A percentile compares a stretch with the other conserved stretches of the same genome.
These are phyloP conservation scores for Trachymyrmex septentrionalis DNA, from an alignment of 1,140 invertebrate genomes.

Conservation along the genomic window DNA sequence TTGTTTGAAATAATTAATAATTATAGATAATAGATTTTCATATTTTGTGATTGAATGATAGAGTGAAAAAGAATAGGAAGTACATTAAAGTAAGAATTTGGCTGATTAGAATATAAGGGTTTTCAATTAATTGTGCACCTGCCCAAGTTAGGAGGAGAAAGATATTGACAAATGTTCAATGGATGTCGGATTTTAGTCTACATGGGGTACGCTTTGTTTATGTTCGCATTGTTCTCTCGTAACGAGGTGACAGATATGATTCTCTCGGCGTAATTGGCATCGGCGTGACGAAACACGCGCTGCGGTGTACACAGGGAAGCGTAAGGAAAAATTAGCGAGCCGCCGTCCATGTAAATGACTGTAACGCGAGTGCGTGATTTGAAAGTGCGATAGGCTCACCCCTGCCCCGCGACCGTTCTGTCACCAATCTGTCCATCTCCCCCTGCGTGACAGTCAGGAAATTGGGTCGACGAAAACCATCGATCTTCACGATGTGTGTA, in stretches of 20 bases:
- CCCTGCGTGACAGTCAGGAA: slow-evolving; percentile 67
- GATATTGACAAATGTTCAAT: too few species aligned
- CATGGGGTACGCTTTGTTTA: not conserved
- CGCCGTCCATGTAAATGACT: slow-evolving; percentile 52
- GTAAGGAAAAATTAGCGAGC: slow-evolving; percentile 49
- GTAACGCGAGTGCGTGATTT: slow-evolving; percentile 73
- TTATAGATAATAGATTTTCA: too few species aligned
- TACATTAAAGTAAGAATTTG: too few species aligned
- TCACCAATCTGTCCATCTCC: not conserved
- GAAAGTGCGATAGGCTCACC: slow-evolving; percentile 74
- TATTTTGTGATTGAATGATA: too few species aligned
- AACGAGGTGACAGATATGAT: slow-evolving; percentile 40
- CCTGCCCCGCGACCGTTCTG: not conserved
- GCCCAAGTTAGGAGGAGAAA: too few species aligned
- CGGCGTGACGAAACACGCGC: slow-evolving; percentile 27
- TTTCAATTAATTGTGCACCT: too few species aligned
- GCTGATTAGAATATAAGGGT: too few species aligned
- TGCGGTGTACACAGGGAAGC: slow-evolving; percentile 8
- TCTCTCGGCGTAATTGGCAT: slow-evolving; percentile 49
- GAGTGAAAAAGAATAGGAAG: too few species aligned
- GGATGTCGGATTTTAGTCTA: not conserved
- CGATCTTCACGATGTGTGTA: slow-evolving; percentile 74
- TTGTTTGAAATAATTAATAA: too few species aligned
- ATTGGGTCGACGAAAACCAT: slow-evolving; percentile 81
- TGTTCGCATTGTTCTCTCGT: not conserved